Percentiles rank a stretch among this genome's conserved stretches.
Evolutionary conservation across 2,113 vertebrate genomes (phyloP).

Genomic region (Sterna hirundo): DNA sequence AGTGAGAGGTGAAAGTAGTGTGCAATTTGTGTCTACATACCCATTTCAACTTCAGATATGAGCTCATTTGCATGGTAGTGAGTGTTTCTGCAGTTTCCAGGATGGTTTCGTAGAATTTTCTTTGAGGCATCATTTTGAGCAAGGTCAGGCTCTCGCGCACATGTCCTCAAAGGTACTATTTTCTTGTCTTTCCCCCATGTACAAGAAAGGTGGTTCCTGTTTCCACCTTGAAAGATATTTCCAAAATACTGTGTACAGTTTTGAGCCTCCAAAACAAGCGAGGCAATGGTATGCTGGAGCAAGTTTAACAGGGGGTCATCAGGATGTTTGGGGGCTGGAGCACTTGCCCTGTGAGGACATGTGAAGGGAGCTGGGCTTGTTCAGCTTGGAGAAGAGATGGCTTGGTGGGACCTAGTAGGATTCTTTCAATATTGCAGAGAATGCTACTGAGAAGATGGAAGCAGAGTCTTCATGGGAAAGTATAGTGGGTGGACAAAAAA

Average conservation of each 20-base stretch:
- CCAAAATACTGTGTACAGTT: not conserved
- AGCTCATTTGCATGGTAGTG: not conserved
- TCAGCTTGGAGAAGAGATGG: not conserved
- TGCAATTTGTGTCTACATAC: not conserved
- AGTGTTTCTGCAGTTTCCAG: not conserved
- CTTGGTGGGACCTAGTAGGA: not conserved
- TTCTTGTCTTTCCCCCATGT: not conserved
- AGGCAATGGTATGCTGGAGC: not conserved
- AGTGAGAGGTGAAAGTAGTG: not conserved
- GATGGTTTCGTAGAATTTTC: not conserved
- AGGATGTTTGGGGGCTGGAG: rapidly evolving
- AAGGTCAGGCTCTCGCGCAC: not conserved
- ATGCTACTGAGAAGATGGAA: not conserved
- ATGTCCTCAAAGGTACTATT: not conserved
- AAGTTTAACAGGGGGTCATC: not conserved
- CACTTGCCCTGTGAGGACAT: not conserved
- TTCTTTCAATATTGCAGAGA: not conserved
- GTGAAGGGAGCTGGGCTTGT: not conserved
- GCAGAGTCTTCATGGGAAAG: not conserved
- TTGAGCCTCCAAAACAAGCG: not conserved
- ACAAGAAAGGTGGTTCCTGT: not conserved
- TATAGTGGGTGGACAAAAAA: not conserved
- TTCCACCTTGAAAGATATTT: not conserved
- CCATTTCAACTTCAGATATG: not conserved
- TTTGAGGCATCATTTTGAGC: not conserved